These are phyloP conservation scores for Pagrus major DNA, from an alignment of 2,113 vertebrate species.

Conservation along the genomic window DNA sequence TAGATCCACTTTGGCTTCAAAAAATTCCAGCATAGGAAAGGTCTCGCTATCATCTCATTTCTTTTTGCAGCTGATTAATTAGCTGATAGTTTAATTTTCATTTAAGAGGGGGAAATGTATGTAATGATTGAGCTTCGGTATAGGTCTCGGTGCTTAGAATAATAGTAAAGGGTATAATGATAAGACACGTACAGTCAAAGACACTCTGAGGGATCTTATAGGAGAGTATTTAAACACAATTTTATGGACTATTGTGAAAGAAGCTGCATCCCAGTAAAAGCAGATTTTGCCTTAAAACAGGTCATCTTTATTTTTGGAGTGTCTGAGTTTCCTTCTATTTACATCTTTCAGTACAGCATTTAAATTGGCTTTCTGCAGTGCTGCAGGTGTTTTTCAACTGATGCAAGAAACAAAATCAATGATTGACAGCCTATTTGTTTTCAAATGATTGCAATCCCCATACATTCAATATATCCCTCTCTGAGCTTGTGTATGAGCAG, in stretches of 20 bases:
- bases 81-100: constrained; percentile 60
- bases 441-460: not conserved
- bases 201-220: not conserved
- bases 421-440: not conserved
- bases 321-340: constrained; percentile 3
- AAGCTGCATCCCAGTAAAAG: not conserved
- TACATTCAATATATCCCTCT: not conserved
- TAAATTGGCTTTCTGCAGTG: not conserved
- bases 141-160: not conserved
- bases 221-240: not conserved
- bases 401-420: not conserved
- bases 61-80: constrained; percentile 74
- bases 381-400: not conserved
- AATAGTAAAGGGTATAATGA: not conserved
- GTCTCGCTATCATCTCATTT: constrained; percentile 70
- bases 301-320: constrained; percentile 13
- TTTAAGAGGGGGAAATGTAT: constrained; percentile 26
- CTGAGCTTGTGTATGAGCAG: not conserved
- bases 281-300: not conserved
- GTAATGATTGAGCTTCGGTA: constrained; percentile 9
- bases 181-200: not conserved
- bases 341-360: not conserved
- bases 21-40: constrained; percentile 53
- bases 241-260: not conserved
- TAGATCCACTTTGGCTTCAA: constrained; percentile 51